Conservation (phyloP, 2,797 vertebrate genomes). For the Pelochelys cantorii region DNA sequence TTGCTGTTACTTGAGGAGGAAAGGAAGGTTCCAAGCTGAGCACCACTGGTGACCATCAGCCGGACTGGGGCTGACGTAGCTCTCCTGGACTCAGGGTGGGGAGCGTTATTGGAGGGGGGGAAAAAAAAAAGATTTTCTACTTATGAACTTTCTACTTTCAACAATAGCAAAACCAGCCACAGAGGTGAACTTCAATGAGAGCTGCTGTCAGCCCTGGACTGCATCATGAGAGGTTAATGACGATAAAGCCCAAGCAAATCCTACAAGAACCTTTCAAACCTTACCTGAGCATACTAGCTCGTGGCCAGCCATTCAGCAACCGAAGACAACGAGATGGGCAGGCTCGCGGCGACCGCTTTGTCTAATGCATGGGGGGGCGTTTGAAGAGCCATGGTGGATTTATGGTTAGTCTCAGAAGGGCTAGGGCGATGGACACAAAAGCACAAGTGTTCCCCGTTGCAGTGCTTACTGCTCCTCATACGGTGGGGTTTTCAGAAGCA, state of each 20-base stretch:
- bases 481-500: neutral
- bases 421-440: neutral
- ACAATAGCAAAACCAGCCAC: neutral
- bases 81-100: constrained; percentile 22
- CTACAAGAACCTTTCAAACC: neutral
- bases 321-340: rapidly evolving
- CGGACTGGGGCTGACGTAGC: neutral
- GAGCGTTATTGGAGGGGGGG: neutral
- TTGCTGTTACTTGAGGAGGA: neutral
- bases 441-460: rapidly evolving
- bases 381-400: rapidly evolving
- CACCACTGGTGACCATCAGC: neutral
- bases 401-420: neutral
- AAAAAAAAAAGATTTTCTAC: neutral
- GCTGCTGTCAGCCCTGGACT: neutral
- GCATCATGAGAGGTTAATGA: neutral
- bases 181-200: neutral
- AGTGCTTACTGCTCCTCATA: rapidly evolving
- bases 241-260: neutral
- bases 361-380: neutral
- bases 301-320: rapidly evolving
- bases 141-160: neutral
- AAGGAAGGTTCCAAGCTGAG: neutral
- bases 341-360: neutral
- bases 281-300: neutral